A percentile compares a stretch with the other conserved stretches of the same genome.
phyloP scores from a whole-genome alignment of 1,140 invertebrate species.

The Linepithema humile region DNA sequence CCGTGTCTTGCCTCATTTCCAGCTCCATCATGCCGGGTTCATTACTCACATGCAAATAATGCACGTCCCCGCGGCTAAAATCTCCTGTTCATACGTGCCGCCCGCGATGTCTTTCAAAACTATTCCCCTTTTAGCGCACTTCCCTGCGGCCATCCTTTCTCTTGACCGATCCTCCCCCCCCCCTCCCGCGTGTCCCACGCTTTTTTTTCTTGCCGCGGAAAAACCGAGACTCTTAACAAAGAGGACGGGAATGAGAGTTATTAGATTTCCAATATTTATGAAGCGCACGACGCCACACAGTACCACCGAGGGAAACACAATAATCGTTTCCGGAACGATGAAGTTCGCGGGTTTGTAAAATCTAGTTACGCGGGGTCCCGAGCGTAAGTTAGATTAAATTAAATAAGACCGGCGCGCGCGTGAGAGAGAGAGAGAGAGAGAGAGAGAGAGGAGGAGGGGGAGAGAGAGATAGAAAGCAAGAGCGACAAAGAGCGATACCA shows the following conservation, averaged over 20 bases:
- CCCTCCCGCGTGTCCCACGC: not conserved
- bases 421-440: not conserved
- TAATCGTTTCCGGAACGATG: conserved; percentile 55
- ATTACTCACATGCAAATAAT: conserved; percentile 73
- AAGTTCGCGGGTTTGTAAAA: conserved; percentile 55
- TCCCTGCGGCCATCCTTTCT: not conserved
- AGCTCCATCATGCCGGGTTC: conserved; percentile 58
- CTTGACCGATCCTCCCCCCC: not conserved
- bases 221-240: conserved; percentile 25
- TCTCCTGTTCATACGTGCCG: conserved; percentile 5
- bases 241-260: conserved; percentile 30
- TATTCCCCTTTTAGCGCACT: not conserved
- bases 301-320: conserved; percentile 50
- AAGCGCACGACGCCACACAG: not conserved
- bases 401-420: conserved; percentile 42
- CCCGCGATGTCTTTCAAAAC: conserved; percentile 30
- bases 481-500: not conserved
- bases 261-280: conserved; percentile 56
- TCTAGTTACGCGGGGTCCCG: conserved; percentile 54
- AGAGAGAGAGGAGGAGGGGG: not conserved
- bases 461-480: not conserved
- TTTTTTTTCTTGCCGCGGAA: conserved; percentile 1
- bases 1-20: conserved; percentile 59
- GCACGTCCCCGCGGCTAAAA: not conserved
- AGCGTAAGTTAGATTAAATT: conserved; percentile 57